Base-by-base conservation (phyloP, 2,888 invertebrate genomes). In the Beris chalybata region DNA sequence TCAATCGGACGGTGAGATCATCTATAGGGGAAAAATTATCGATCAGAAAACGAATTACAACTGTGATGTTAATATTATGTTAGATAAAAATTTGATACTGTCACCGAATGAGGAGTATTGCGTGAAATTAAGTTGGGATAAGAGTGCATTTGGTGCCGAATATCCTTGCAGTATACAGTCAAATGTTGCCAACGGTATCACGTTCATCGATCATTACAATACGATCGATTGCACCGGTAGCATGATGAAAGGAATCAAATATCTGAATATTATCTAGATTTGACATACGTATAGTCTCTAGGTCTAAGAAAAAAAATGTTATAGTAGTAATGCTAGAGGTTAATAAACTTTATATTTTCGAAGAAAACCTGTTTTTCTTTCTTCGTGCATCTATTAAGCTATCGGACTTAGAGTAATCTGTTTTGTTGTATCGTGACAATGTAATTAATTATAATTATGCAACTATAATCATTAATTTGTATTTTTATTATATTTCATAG, bases 111-210 rank as follows among this genome's bases (percentile, higher is more conserved):
- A 76, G 9, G 73, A 74, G 38, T 81, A 81, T 68, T 70, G 75
- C 32, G 71, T 81, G 5, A 77, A 76, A 69, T 59, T 81, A 3
- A 71, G 72, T 53, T 81, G 81, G 81, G 73, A 74, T 43, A 15
- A 71, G 12, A 72, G 73, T 44, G 73, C 77, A 9, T 78, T 73
- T 66, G 79, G 78, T 1, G 78, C 78, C 0, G 81, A 81, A 66
- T 81, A 81, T 71, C 81, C 81, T 1, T 77, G 78, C 45, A 78
- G 78, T 66, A 71, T 81, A 32, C 77, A 76, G 52, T 78, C 79
- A 13, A 73, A 76, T 43, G 65, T 72, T 15, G 76, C 73, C 4
- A 76, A 76, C 56, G 77, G 77, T 5, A 75, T 80, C 48, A 72
- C 74, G 22, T 80, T 79, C 59, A 74, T 72, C 9, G 79, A 80